Percentiles rank a stretch among this genome's conserved stretches.
Evolutionary conservation across 2,797 vertebrate genomes (phyloP).

Genomic region (Strix occidentalis): DNA sequence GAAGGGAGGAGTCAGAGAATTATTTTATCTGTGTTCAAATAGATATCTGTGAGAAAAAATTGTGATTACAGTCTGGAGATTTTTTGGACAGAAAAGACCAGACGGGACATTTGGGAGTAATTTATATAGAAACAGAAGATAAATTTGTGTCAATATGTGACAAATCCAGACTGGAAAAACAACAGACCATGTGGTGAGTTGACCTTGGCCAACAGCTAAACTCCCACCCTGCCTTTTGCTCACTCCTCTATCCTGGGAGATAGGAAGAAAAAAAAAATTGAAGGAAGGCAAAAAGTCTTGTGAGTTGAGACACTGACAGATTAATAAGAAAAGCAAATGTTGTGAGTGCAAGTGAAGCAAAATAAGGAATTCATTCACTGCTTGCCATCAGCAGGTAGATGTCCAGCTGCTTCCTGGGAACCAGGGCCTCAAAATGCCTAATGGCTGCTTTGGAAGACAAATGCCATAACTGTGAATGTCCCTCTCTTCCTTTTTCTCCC

Average conservation of each 20-base stretch:
- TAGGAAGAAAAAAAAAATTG: background rate
- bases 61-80: background rate
- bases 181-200: background rate
- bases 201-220: background rate
- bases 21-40: background rate
- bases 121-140: background rate
- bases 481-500: background rate
- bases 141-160: background rate
- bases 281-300: background rate
- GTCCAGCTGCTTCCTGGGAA: background rate
- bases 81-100: background rate
- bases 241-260: background rate
- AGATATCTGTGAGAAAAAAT: background rate
- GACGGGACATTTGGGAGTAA: background rate
- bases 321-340: background rate
- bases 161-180: background rate
- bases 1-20: background rate
- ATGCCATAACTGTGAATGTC: background rate
- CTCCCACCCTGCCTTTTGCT: background rate
- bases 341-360: background rate
- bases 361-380: background rate
- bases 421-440: background rate
- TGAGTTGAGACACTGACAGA: background rate
- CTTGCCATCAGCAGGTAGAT: background rate
- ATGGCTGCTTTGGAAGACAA: background rate